These are phyloP conservation scores for Tolypeutes matacus DNA, from an alignment of 2,797 vertebrate genomes.

Conservation along the genomic window DNA sequence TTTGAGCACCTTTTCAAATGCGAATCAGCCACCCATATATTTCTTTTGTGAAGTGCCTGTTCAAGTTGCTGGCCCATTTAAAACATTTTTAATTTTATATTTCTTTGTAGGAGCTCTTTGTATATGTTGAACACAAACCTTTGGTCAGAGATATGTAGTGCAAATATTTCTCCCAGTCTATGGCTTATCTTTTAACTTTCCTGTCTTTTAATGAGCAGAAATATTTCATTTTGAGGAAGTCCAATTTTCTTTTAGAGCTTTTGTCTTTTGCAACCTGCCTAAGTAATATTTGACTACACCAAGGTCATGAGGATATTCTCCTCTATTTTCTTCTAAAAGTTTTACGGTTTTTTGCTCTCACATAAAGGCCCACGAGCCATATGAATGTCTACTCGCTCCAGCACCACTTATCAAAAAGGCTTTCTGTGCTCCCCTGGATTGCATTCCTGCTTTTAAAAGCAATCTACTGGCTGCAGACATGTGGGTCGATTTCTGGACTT, in stretches of 20 bases:
- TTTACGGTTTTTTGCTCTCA: neutral
- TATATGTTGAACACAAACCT: neutral
- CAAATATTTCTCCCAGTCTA: neutral
- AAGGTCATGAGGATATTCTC: neutral
- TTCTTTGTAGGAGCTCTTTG: neutral
- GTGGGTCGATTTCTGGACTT: neutral
- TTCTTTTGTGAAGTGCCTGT: too few species aligned
- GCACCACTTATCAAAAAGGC: neutral
- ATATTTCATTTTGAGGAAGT: conserved; percentile 1
- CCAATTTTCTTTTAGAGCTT: neutral
- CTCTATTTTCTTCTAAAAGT: neutral
- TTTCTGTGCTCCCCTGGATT: neutral
- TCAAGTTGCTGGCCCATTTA: too few species aligned
- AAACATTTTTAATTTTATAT: neutral
- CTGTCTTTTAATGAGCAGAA: neutral
- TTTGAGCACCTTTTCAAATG: neutral
- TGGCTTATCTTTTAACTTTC: neutral
- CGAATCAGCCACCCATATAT: too few species aligned
- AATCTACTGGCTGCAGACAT: neutral
- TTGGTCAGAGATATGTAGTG: neutral
- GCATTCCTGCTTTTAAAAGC: neutral
- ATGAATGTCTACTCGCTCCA: neutral
- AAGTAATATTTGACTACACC: neutral
- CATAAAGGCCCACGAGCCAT: neutral
- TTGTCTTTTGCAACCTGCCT: neutral